Conservation (phyloP, 92 coral and sea anemone species). For the Galaxea fascicularis region DNA sequence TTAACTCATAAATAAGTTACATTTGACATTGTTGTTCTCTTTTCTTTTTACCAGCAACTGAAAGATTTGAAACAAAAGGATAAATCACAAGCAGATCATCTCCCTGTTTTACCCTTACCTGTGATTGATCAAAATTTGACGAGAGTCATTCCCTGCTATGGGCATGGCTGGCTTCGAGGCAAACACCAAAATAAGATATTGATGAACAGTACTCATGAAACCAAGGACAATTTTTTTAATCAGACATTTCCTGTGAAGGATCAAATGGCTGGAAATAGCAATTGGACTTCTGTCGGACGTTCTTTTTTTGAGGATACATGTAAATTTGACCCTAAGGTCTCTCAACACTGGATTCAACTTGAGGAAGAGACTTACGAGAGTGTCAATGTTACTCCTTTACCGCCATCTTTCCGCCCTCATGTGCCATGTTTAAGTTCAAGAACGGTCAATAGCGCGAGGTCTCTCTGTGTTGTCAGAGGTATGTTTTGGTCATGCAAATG, state of each 20-base stretch:
- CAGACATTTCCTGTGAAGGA: conserved; percentile 55
- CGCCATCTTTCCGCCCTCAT: conserved; percentile 87
- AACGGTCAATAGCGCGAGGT: conserved; percentile 81
- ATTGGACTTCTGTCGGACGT: conserved; percentile 73
- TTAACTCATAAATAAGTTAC: too few species aligned
- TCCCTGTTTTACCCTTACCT: conserved; percentile 90
- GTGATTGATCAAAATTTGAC: conserved; percentile 77
- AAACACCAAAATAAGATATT: conserved; percentile 41
- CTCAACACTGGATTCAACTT: conserved; percentile 78
- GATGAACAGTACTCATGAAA: conserved; percentile 38
- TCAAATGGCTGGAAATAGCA: conserved; percentile 19
- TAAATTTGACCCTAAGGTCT: conserved; percentile 62
- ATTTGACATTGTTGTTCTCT: background rate
- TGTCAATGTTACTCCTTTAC: conserved; percentile 79
- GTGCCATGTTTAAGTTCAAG: conserved; percentile 78
- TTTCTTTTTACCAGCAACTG: conserved; percentile 76
- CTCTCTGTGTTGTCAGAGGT: conserved; percentile 92
- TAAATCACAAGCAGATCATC: conserved; percentile 53
- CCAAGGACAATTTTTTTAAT: conserved; percentile 70
- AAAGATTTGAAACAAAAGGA: conserved; percentile 73
- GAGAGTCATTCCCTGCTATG: conserved; percentile 79
- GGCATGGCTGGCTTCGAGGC: conserved; percentile 41
- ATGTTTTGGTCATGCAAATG: background rate
- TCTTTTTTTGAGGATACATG: conserved; percentile 83
- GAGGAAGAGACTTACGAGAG: conserved; percentile 85